Conservation (phyloP, 1,140 invertebrate genomes). For the Hylyphantes graminicola region DNA sequence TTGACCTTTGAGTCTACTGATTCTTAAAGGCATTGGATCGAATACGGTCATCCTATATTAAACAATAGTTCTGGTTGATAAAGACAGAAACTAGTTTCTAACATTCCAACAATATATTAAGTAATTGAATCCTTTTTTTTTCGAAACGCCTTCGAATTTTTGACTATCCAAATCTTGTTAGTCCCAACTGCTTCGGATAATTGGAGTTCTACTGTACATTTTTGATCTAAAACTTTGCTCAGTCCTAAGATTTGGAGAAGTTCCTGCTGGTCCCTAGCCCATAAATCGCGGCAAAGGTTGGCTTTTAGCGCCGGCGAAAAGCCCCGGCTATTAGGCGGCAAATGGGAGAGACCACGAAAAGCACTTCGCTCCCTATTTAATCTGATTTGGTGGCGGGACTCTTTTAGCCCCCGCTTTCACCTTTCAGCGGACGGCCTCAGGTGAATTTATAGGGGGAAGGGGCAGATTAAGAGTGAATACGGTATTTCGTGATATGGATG, state of each 20-base stretch:
- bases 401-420: constrained; percentile 45
- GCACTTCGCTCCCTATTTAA: constrained; percentile 59
- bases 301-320: constrained; percentile 37
- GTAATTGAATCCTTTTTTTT: no score
- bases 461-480: neutral
- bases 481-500: neutral
- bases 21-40: no score
- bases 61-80: no score
- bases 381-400: constrained; percentile 52
- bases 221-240: neutral
- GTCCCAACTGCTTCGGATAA: no score
- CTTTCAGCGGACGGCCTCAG: constrained; percentile 5
- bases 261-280: constrained; percentile 7
- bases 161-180: no score
- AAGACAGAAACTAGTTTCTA: no score
- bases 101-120: no score
- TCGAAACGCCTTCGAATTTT: no score
- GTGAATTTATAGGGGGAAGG: neutral
- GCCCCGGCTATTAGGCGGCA: constrained; percentile 52
- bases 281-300: constrained; percentile 39
- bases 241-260: constrained; percentile 34
- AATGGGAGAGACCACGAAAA: constrained; percentile 58
- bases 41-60: no score
- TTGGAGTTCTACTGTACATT: neutral
- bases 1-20: no score